A percentile compares a stretch with the other conserved stretches of the same genome.
These are phyloP conservation scores for Lacanobia wlatinum DNA, from an alignment of 2,888 invertebrate species.

Conservation along the genomic window DNA sequence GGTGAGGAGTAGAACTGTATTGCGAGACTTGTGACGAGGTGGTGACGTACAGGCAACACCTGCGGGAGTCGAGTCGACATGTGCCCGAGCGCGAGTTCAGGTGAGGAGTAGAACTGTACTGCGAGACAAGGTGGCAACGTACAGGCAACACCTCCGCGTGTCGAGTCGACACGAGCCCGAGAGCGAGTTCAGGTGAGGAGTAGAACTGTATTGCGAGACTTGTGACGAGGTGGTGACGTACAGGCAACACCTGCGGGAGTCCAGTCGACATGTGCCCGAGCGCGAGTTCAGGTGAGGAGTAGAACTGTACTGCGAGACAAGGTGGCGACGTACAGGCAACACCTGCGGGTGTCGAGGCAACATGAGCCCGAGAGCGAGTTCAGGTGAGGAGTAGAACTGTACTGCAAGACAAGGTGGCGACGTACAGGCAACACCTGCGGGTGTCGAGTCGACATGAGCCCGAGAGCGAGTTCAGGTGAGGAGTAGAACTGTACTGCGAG, in stretches of 20 bases:
- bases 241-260: slow-evolving; percentile 81
- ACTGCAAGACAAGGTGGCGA: slow-evolving; percentile 83
- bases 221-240: slow-evolving; percentile 86
- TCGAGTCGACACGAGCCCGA: slow-evolving; percentile 82
- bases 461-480: slow-evolving; percentile 83
- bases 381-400: slow-evolving; percentile 79
- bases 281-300: slow-evolving; percentile 79
- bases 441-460: slow-evolving; percentile 80
- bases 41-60: too few species aligned
- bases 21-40: too few species aligned
- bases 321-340: slow-evolving; percentile 85
- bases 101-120: slow-evolving; percentile 86
- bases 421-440: slow-evolving; percentile 82
- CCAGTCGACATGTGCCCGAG: slow-evolving; percentile 81
- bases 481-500: slow-evolving; percentile 80
- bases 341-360: slow-evolving; percentile 77
- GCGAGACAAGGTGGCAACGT: slow-evolving; percentile 83
- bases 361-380: slow-evolving; percentile 84
- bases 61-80: too few species aligned
- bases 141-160: slow-evolving; percentile 80
- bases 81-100: too few species aligned
- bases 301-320: slow-evolving; percentile 83
- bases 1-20: too few species aligned
- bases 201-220: slow-evolving; percentile 79
- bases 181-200: slow-evolving; percentile 80